Evolutionary conservation across 35 echinoderm and acorn worm genomes (phyloP), one percentile per base, ranked within the genome.

Genomic region (Amphiura filiformis): DNA sequence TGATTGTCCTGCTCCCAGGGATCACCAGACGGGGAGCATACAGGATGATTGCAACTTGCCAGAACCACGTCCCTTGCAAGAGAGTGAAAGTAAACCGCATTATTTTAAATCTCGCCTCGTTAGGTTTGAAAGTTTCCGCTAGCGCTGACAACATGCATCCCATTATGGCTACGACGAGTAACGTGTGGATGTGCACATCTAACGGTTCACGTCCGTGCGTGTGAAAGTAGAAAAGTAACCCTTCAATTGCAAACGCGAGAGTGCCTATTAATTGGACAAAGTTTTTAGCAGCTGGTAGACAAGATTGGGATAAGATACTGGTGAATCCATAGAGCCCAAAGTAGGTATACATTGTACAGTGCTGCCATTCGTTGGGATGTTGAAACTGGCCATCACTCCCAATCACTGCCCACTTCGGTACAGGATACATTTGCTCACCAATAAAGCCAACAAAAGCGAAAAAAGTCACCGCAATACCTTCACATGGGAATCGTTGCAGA

Each of bases 11-110:
- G 76, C 28, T 89, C 86, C 96, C 96, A 98, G 17, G 57, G 79
- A 76, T 89, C 76, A 0, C 96, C 96, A 7, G 89, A 84, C 23
- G 89, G 92, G 96, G 96, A 30, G 57, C 39, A 82, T 92, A 98
- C 0, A 98, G 84, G 13, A 94, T 83, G 31, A 91, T 89, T 17
- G 85, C 96, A 0, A 98, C 82, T 80, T 92, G 89, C 85, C 89
- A 98, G 65, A 98, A 98, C 96, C 96, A 98, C 0, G 96, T 98
- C 7, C 96, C 96, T 57, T 98, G 96, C 77, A 94, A 76, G 37
- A 98, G 82, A 5, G 89, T 94, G 76, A 79, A 91, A 3, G 86
- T 32, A 31, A 92, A 79, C 37, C 96, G 70, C 86, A 98, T 87
- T 77, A 94, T 42, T 28, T 49, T 52, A 20, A 98, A 80, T 41